Conservation (phyloP, 2,113 vertebrate species). For the Anolis sagrei region DNA sequence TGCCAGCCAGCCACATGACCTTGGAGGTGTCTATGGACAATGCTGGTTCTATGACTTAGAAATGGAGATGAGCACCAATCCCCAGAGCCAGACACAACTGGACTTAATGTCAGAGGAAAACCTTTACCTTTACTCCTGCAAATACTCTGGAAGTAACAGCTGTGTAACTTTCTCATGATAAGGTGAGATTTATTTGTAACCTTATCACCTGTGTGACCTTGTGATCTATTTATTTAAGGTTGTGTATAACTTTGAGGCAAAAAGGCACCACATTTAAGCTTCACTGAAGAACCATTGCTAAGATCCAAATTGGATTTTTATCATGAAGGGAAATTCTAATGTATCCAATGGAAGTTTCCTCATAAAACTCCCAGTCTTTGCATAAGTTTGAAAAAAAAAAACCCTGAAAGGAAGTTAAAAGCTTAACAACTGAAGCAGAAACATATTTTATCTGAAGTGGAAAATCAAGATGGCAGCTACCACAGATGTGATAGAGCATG, state of each 20-base stretch:
- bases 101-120: too few species aligned
- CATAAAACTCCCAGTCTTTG: conserved; percentile 1
- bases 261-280: not conserved
- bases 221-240: conserved; percentile 10
- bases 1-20: too few species aligned
- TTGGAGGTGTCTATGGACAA: too few species aligned
- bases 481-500: not conserved
- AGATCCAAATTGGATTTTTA: conserved; percentile 8
- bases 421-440: not conserved
- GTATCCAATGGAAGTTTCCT: conserved; percentile 17
- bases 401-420: conserved; percentile 21
- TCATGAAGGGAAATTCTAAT: not conserved
- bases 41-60: too few species aligned
- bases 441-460: not conserved
- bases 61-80: too few species aligned
- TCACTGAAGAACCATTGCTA: not conserved
- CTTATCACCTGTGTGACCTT: conserved; percentile 23
- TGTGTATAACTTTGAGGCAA: conserved; percentile 26
- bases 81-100: too few species aligned
- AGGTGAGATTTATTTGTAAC: not conserved
- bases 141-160: conserved; percentile 13
- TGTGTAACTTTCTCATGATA: conserved; percentile 15
- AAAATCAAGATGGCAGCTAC: not conserved
- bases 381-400: conserved; percentile 5
- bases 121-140: too few species aligned